These are phyloP conservation scores for Pithys albifrons DNA, from an alignment of 2,113 vertebrate species.

Conservation along the genomic window DNA sequence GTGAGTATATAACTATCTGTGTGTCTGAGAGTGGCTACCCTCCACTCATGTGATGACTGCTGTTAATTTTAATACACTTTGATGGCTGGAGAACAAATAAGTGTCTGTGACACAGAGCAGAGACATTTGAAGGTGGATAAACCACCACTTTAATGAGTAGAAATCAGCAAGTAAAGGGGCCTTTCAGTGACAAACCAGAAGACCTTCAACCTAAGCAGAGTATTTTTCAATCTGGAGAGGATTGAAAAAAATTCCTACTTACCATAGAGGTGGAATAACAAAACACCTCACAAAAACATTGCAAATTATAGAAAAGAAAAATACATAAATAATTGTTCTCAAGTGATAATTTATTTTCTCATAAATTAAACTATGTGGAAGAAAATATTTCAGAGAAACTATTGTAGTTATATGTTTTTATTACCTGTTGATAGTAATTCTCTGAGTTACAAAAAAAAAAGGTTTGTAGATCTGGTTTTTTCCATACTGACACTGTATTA, in stretches of 20 bases:
- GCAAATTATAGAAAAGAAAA: background rate
- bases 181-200: slow-evolving; percentile 64
- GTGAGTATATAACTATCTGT: slow-evolving; percentile 71
- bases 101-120: slow-evolving; percentile 86
- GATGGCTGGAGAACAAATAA: slow-evolving; percentile 87
- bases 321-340: background rate
- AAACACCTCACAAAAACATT: background rate
- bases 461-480: background rate
- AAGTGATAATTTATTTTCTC: background rate
- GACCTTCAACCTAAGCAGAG: slow-evolving; percentile 54
- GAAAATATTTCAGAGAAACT: background rate
- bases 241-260: background rate
- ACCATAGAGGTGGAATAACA: background rate
- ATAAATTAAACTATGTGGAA: background rate
- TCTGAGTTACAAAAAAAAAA: background rate
- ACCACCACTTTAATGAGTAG: slow-evolving; percentile 86
- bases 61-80: slow-evolving; percentile 87
- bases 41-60: slow-evolving; percentile 80
- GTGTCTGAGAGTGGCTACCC: slow-evolving; percentile 68
- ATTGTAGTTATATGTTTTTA: background rate
- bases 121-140: slow-evolving; percentile 78
- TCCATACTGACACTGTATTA: background rate
- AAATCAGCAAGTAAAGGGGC: slow-evolving; percentile 79
- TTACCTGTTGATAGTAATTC: slow-evolving; percentile 20
- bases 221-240: background rate